Percentiles rank a stretch among this genome's conserved stretches.
Evolutionary conservation across 2,113 vertebrate species (phyloP).

Genomic region (Cercocebus atys): DNA sequence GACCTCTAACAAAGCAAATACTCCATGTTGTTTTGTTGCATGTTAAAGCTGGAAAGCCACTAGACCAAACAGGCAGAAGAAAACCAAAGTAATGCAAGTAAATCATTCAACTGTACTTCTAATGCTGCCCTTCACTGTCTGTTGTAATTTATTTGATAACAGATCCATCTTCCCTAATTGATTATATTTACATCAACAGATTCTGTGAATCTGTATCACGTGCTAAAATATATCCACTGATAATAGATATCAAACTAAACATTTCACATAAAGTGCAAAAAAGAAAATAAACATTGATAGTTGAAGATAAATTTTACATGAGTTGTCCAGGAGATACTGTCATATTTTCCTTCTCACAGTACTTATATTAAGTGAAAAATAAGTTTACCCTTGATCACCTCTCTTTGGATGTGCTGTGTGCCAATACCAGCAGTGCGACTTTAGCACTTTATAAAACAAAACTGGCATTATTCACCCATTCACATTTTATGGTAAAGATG

Average conservation of each 20-base stretch:
- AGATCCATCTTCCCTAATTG: neutral
- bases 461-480: neutral
- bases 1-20: neutral
- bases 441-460: neutral
- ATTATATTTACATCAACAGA: neutral
- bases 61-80: neutral
- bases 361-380: neutral
- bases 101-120: neutral
- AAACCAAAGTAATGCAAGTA: neutral
- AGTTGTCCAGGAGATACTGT: neutral
- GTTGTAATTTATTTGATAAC: neutral
- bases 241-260: neutral
- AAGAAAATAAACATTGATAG: neutral
- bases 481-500: neutral
- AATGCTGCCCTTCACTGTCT: neutral
- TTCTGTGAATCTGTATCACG: neutral
- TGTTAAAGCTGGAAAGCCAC: neutral
- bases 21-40: neutral
- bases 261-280: neutral
- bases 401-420: neutral
- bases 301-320: neutral
- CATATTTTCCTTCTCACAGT: neutral
- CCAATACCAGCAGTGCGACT: neutral
- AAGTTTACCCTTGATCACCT: neutral
- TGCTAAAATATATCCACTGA: neutral